Conservation (phyloP, 2,113 vertebrate species). For the Ammodytes marinus region DNA sequence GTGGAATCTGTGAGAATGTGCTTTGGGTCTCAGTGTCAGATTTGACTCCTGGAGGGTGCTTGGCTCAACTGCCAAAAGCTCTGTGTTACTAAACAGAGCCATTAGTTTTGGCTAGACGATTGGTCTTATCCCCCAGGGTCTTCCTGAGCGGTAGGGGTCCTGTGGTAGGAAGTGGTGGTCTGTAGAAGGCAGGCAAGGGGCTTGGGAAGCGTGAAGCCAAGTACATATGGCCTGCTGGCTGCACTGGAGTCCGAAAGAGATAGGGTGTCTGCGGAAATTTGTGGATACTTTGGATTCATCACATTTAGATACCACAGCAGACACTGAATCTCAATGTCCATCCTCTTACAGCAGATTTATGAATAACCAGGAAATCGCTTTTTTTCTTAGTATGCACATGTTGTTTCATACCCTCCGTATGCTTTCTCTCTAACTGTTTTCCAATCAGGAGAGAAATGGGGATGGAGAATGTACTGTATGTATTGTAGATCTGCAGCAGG, state of each 20-base stretch:
- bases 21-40: constrained; percentile 49
- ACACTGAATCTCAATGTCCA: constrained; percentile 57
- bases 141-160: constrained; percentile 54
- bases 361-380: constrained; percentile 33
- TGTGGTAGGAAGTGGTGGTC: constrained; percentile 74
- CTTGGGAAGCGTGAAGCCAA: constrained; percentile 72
- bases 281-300: constrained; percentile 68
- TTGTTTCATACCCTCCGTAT: constrained; percentile 54
- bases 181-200: constrained; percentile 47
- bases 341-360: constrained; percentile 50
- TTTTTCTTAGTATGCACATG: constrained; percentile 41
- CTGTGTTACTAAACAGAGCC: constrained; percentile 70
- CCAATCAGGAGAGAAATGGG: constrained; percentile 3
- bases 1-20: constrained; percentile 60
- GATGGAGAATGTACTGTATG: neutral
- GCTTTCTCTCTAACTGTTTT: constrained; percentile 32
- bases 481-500: constrained; percentile 7
- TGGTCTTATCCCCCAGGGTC: constrained; percentile 66
- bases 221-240: constrained; percentile 69
- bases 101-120: constrained; percentile 61
- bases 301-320: constrained; percentile 65
- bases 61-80: constrained; percentile 56
- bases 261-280: constrained; percentile 72
- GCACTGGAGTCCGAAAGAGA: constrained; percentile 45
- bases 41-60: constrained; percentile 60